Conservation (phyloP, 2,797 vertebrate genomes). For the Chelon auratus region DNA sequence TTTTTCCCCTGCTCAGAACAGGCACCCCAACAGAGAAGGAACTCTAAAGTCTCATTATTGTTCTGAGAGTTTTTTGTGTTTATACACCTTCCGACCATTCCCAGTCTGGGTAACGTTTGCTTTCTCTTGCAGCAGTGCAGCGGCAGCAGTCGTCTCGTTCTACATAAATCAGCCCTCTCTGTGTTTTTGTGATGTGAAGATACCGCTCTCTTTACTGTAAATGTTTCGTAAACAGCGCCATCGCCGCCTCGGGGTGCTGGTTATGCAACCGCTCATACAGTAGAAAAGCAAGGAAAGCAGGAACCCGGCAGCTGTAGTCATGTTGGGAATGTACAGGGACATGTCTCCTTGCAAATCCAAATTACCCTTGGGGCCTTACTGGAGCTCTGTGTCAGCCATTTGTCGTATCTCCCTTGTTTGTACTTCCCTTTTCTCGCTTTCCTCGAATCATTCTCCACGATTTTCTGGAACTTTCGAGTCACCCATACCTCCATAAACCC, state of each 20-base stretch:
- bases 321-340: conserved; percentile 31
- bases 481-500: background rate
- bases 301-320: conserved; percentile 24
- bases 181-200: background rate
- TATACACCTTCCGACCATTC: conserved; percentile 5
- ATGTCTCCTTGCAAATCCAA: conserved; percentile 11
- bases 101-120: conserved; percentile 7
- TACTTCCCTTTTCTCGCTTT: background rate
- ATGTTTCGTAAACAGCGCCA: conserved; percentile 9
- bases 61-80: background rate
- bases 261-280: conserved; percentile 35
- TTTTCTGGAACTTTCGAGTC: conserved; percentile 16
- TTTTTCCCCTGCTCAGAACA: conserved; percentile 24
- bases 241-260: conserved; percentile 5
- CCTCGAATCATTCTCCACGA: background rate
- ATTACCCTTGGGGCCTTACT: conserved; percentile 23
- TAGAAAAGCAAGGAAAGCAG: conserved; percentile 24
- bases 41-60: conserved; percentile 18
- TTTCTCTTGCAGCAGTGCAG: background rate
- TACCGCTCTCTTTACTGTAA: conserved; percentile 2
- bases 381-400: conserved; percentile 16
- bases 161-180: background rate
- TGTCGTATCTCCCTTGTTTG: background rate
- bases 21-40: conserved; percentile 9
- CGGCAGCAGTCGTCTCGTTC: background rate